These are phyloP conservation scores for Falco punctatus DNA, from an alignment of 2,113 vertebrate genomes.

Conservation along the genomic window DNA sequence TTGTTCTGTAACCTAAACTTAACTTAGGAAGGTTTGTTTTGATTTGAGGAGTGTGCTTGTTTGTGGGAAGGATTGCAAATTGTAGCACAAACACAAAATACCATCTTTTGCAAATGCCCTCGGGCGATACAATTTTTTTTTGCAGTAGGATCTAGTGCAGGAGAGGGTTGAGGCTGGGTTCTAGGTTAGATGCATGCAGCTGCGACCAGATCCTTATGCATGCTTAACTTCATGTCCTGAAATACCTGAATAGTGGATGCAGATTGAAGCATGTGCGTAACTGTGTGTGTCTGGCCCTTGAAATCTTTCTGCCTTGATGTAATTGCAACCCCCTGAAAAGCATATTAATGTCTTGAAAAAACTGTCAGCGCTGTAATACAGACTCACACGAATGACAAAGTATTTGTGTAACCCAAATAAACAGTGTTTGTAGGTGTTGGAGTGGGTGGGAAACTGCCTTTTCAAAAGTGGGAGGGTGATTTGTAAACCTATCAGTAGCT, in stretches of 20 bases:
- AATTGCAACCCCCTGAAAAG: background rate
- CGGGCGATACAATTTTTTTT: background rate
- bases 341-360: constrained; percentile 29
- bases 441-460: constrained; percentile 17
- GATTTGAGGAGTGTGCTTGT: background rate
- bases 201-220: background rate
- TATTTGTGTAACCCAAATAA: constrained; percentile 17
- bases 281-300: constrained; percentile 17
- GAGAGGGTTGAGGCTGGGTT: background rate
- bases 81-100: background rate
- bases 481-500: constrained; percentile 12
- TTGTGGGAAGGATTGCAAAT: background rate
- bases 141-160: background rate
- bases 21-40: background rate
- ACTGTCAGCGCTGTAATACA: background rate
- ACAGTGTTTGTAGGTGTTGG: constrained; percentile 1
- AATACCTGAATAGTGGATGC: background rate
- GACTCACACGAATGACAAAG: background rate
- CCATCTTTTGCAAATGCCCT: background rate
- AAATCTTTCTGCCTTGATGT: constrained; percentile 16
- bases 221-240: background rate
- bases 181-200: constrained; percentile 23
- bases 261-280: constrained; percentile 14
- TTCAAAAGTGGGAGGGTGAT: constrained; percentile 11
- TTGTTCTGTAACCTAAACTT: constrained; percentile 10